phyloP scores from a whole-genome alignment of 2,888 invertebrate species.

The Tubiluchus corallicola region DNA sequence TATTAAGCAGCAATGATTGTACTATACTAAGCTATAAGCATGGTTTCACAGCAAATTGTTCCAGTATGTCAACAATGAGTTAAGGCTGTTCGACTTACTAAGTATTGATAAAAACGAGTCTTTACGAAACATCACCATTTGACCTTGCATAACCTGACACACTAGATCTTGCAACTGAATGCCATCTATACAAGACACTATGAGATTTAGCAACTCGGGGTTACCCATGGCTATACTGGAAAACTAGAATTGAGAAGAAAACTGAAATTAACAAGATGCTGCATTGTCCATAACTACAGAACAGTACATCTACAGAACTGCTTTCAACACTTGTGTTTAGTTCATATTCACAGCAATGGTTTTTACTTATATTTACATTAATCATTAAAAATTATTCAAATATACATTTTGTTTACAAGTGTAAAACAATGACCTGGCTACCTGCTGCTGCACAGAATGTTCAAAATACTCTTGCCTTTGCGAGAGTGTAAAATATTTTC shows the following conservation, averaged over 20 bases:
- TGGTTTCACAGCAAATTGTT: too few relatives aligned
- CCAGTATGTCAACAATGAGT: too few relatives aligned
- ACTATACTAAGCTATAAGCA: too few relatives aligned
- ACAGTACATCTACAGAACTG: too few relatives aligned
- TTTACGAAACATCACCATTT: conserved; percentile 36
- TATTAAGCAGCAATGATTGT: too few relatives aligned
- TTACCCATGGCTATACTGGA: conserved; percentile 70
- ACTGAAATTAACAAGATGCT: too few relatives aligned
- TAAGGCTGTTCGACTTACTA: too few relatives aligned
- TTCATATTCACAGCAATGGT: too few relatives aligned
- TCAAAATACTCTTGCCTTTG: not conserved
- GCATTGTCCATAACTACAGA: too few relatives aligned
- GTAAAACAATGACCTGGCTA: conserved; percentile 4
- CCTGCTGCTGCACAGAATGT: not conserved
- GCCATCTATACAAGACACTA: conserved; percentile 76
- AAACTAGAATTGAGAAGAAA: conserved; percentile 34
- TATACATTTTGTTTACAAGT: conserved; percentile 7
- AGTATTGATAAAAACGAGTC: conserved; percentile 32
- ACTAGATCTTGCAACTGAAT: conserved; percentile 70
- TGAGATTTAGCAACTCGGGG: conserved; percentile 63
- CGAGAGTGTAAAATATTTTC: conserved; percentile 7
- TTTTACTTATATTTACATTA: too few relatives aligned
- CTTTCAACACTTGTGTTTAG: too few relatives aligned
- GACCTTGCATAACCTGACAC: conserved; percentile 74
- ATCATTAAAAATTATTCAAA: too few relatives aligned